Conservation (phyloP, 2,113 vertebrate genomes). For the Sorex fumeus region DNA sequence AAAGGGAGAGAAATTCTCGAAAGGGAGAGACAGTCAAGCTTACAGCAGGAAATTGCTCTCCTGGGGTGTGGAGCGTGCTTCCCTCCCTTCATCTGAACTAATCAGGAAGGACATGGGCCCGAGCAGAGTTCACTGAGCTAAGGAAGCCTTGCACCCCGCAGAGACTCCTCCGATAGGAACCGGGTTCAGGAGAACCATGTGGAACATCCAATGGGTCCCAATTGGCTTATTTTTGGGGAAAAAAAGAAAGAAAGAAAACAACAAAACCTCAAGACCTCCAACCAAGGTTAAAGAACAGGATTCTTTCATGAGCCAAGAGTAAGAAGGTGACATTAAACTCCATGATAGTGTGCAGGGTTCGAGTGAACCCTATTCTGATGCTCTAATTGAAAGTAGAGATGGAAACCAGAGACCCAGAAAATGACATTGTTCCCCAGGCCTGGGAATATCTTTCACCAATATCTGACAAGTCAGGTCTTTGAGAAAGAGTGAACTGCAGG, state of each 20-base stretch:
- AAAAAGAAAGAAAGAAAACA: too few relatives aligned
- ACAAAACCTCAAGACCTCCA: not conserved
- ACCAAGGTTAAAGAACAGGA: not conserved
- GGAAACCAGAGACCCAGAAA: constrained; percentile 10
- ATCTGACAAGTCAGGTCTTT: not conserved
- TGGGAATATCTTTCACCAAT: not conserved
- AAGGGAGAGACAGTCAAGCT: constrained; percentile 51
- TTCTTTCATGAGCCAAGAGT: not conserved
- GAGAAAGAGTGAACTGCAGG: not conserved
- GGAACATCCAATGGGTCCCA: not conserved
- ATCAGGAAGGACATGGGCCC: constrained; percentile 48
- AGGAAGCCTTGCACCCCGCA: not conserved
- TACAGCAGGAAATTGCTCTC: constrained; percentile 8
- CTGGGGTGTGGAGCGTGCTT: constrained; percentile 48
- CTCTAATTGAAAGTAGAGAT: not conserved
- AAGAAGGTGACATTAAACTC: not conserved
- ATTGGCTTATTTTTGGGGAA: not conserved
- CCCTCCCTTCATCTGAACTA: constrained; percentile 22
- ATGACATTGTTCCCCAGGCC: not conserved
- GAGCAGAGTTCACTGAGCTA: not conserved
- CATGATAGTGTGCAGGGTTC: not conserved
- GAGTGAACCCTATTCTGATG: not conserved
- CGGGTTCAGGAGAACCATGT: not conserved
- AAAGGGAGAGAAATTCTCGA: constrained; percentile 33
- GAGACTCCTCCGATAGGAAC: not conserved